These are phyloP conservation scores for Sebastiscus albofasciatus DNA, from an alignment of 2,797 vertebrate genomes.

Conservation along the genomic window DNA sequence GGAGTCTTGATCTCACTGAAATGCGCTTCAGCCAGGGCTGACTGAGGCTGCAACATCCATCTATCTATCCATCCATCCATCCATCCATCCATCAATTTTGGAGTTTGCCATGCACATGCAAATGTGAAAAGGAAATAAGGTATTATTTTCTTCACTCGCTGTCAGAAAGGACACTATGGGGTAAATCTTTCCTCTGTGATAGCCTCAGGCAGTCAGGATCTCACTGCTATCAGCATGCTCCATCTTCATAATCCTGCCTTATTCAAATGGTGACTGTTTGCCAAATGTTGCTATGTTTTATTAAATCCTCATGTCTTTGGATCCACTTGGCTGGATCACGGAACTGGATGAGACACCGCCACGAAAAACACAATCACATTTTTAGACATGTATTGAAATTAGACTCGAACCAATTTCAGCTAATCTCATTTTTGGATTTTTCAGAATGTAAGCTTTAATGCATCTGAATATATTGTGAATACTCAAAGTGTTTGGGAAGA, in stretches of 20 bases:
- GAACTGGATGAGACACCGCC: constrained; percentile 22
- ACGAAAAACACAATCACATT: constrained; percentile 28
- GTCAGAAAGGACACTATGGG: constrained; percentile 38
- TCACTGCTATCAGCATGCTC: constrained; percentile 38
- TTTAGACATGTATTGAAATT: constrained; percentile 26
- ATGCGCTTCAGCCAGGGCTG: not conserved
- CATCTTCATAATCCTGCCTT: constrained; percentile 62
- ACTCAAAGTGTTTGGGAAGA: constrained; percentile 13
- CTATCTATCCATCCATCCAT: not conserved
- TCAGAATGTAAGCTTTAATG: constrained; percentile 13
- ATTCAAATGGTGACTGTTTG: constrained; percentile 59
- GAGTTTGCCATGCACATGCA: not conserved
- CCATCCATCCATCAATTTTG: not conserved
- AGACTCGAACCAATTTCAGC: constrained; percentile 42
- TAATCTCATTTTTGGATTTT: constrained; percentile 52
- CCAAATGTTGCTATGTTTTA: constrained; percentile 65
- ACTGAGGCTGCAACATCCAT: not conserved
- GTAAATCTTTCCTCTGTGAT: constrained; percentile 44
- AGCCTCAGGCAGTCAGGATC: constrained; percentile 48
- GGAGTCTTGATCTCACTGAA: not conserved
- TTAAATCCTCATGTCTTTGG: constrained; percentile 55
- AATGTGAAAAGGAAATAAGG: constrained; percentile 15
- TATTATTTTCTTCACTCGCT: constrained; percentile 39
- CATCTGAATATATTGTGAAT: constrained; percentile 24
- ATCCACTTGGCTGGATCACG: constrained; percentile 44